Base-by-base conservation (phyloP, 2,888 invertebrate genomes). In the Andrena haemorrhoa region DNA sequence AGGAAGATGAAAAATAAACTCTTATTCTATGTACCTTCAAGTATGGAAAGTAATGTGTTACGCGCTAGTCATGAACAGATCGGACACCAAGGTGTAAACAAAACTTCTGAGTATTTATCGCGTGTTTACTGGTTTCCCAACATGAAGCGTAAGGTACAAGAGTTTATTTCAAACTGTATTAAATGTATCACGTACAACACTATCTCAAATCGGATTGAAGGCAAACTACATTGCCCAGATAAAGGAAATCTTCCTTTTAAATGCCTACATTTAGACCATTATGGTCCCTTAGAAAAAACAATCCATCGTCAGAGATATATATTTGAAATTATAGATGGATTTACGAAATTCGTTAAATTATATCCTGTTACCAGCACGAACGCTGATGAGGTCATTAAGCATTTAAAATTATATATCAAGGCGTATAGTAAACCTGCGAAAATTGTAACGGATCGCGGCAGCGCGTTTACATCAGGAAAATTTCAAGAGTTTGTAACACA, bases 401-500 rank as follows among this genome's bases (percentile, higher is more conserved):
- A n/a, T n/a, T n/a, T n/a, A n/a, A n/a, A n/a, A n/a, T n/a, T n/a
- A n/a, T n/a, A n/a, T n/a, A n/a, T n/a, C n/a, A n/a, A n/a, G n/a
- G n/a, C n/a, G n/a, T n/a, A n/a, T 41, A 63, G 63, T 20, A 63
- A 7, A 12, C 35, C 63, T 1, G 6, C 4, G 29, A 65, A 65
- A 51, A 51, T 65, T n/a, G 31, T 65, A 8, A 51, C 33, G 53
- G 41, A 53, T 20, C 23, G 53, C 31, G 51, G 66, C 10, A 66
- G 53, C 26, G 66, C 66, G 20, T 66, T 66, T 51, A 66, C 51
- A 10, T 66, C 49, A 20, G 33, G 51, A 0, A 75, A 71, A 16
- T 80, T 72, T n/a, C 49, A 75, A 47, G 66, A 75, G 56, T 80
- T 75, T 58, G 2, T 76, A 12, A 16, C 35, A 10, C 33, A 72